Conservation (phyloP, 2,113 vertebrate species). For the Lucifuga dentata region DNA sequence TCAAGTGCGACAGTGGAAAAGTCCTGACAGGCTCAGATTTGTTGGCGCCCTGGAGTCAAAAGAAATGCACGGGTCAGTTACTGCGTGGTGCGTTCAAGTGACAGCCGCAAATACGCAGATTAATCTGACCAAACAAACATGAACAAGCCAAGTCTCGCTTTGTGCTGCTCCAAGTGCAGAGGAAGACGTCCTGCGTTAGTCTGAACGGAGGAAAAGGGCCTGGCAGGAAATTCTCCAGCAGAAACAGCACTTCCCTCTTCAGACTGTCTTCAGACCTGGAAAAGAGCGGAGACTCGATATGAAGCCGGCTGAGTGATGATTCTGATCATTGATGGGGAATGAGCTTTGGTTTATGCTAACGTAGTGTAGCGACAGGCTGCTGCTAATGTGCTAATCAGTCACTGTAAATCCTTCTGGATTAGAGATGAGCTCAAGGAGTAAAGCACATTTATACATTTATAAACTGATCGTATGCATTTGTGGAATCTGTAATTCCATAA, state of each 20-base stretch:
- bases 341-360: too few species aligned
- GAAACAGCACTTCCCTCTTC: slow-evolving; percentile 70
- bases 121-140: slow-evolving; percentile 38
- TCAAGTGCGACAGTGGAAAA: too few species aligned
- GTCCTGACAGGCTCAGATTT: background rate
- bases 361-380: too few species aligned
- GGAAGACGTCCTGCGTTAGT: slow-evolving; percentile 26
- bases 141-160: slow-evolving; percentile 24
- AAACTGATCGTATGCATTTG: too few species aligned
- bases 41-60: slow-evolving; percentile 2
- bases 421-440: too few species aligned
- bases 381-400: too few species aligned
- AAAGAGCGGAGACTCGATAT: fast-evolving
- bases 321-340: background rate
- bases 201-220: slow-evolving; percentile 71
- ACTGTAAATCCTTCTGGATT: too few species aligned
- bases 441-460: too few species aligned
- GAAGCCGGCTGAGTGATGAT: slow-evolving; percentile 11
- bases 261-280: slow-evolving; percentile 44
- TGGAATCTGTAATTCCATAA: too few species aligned
- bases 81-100: slow-evolving; percentile 35
- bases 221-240: slow-evolving; percentile 76
- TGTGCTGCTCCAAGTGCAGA: slow-evolving; percentile 15
- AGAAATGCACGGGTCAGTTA: slow-evolving; percentile 6
- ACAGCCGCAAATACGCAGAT: slow-evolving; percentile 20